These are phyloP conservation scores for Elachura formosa DNA, from an alignment of 2,113 vertebrate species.

Conservation along the genomic window DNA sequence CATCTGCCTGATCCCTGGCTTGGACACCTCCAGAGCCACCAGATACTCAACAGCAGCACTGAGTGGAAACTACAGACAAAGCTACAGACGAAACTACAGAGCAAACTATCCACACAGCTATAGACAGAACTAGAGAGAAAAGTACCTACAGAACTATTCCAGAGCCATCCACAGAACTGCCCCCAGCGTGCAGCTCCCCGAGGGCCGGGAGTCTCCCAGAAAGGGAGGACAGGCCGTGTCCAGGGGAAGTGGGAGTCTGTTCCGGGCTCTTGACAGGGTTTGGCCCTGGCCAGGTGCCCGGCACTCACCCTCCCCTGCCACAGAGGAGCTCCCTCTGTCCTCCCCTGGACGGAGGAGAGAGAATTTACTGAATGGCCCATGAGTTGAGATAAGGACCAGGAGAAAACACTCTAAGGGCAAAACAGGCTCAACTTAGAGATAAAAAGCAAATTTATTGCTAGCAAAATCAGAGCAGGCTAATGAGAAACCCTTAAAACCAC, in stretches of 20 bases:
- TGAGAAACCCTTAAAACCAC: neutral
- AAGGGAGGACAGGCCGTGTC: neutral
- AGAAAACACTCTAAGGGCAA: neutral
- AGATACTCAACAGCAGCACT: neutral
- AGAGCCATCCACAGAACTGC: accelerated
- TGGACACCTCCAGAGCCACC: neutral
- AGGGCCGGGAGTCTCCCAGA: neutral
- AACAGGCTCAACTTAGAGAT: neutral
- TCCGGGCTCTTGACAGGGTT: neutral
- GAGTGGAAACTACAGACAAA: neutral
- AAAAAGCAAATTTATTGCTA: neutral
- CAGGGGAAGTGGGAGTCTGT: neutral
- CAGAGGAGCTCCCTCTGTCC: too few species aligned
- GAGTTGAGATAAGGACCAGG: neutral
- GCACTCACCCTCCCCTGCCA: too few species aligned
- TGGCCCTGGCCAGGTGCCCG: neutral
- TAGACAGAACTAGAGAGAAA: neutral
- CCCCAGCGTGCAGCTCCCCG: neutral
- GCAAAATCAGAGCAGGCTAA: neutral
- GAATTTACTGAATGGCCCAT: neutral
- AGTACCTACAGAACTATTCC: too few species aligned
- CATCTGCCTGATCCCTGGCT: accelerated
- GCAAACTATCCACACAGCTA: too few species aligned
- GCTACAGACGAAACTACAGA: too few species aligned
- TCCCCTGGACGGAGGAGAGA: neutral